Conservation (phyloP, 2,888 invertebrate species). For the Standfussiana lucernea region DNA sequence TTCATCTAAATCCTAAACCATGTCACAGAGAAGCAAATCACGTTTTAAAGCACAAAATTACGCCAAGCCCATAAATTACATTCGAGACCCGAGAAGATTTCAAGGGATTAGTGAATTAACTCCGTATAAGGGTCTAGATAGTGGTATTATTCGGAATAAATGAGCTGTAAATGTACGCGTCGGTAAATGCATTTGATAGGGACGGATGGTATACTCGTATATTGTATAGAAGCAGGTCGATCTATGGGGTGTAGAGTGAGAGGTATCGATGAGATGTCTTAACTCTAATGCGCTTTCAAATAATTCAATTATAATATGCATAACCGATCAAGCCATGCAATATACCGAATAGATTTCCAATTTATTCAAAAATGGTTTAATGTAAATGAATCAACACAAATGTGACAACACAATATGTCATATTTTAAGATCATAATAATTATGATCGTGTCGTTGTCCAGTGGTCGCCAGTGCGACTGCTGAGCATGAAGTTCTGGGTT, state of each 20-base stretch:
- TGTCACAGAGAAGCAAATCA: conserved; percentile 69
- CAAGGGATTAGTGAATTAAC: conserved; percentile 76
- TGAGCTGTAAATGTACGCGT: conserved; percentile 75
- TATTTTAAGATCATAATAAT: too few relatives aligned
- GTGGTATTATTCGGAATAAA: conserved; percentile 74
- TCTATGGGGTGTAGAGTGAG: conserved; percentile 18
- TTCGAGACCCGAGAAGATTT: conserved; percentile 76
- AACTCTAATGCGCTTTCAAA: neutral
- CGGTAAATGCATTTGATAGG: conserved; percentile 66
- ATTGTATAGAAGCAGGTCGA: conserved; percentile 14
- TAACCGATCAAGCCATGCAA: too few relatives aligned
- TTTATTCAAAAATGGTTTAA: too few relatives aligned
- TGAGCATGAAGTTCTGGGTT: neutral
- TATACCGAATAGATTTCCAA: too few relatives aligned
- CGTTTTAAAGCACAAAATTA: conserved; percentile 72
- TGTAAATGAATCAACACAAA: too few relatives aligned
- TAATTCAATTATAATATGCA: too few relatives aligned
- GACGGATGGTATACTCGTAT: conserved; percentile 27
- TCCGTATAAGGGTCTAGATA: conserved; percentile 69
- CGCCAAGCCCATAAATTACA: conserved; percentile 76
- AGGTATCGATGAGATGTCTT: neutral
- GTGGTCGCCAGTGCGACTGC: neutral
- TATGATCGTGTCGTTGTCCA: too few relatives aligned
- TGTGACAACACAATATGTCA: too few relatives aligned
- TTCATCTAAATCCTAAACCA: conserved; percentile 44